These are phyloP conservation scores for Chrysotoxum bicinctum DNA, from an alignment of 2,888 invertebrate genomes.

Conservation along the genomic window DNA sequence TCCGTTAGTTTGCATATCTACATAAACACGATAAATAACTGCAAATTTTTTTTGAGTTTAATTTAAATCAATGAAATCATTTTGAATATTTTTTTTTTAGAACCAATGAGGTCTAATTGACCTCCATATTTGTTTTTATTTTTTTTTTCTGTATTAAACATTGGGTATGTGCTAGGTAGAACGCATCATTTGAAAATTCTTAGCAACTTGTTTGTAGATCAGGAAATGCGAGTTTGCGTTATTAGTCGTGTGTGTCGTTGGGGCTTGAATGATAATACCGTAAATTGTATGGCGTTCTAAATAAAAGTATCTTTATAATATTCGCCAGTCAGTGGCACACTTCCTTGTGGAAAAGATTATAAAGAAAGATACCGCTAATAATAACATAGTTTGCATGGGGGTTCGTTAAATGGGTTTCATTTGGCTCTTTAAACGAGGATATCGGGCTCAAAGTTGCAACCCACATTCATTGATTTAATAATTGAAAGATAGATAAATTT, in stretches of 20 bases:
- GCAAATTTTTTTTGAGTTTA: not conserved
- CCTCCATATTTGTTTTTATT: constrained; percentile 22
- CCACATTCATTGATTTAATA: constrained; percentile 23
- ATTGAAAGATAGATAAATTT: not conserved
- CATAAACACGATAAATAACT: constrained; percentile 17
- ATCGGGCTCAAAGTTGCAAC: constrained; percentile 15
- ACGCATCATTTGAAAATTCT: constrained; percentile 12
- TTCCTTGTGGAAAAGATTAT: constrained; percentile 28
- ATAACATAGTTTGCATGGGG: constrained; percentile 37
- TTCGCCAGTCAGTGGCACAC: constrained; percentile 40
- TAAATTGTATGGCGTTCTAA: constrained; percentile 50
- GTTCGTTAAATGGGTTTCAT: not conserved
- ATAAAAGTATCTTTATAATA: not conserved
- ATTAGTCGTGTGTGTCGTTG: not conserved
- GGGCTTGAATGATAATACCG: constrained; percentile 39
- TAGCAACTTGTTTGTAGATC: constrained; percentile 28
- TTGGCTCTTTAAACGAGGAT: constrained; percentile 11
- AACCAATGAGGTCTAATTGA: constrained; percentile 34
- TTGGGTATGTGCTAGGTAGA: not conserved
- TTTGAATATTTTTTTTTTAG: not conserved
- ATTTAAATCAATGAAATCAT: not conserved
- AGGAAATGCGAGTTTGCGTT: constrained; percentile 58
- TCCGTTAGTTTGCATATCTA: constrained; percentile 19
- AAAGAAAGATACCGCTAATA: constrained; percentile 20
- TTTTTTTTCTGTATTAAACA: not conserved